These are phyloP conservation scores for Thecophora atra DNA, from an alignment of 2,888 invertebrate species.

Conservation along the genomic window DNA sequence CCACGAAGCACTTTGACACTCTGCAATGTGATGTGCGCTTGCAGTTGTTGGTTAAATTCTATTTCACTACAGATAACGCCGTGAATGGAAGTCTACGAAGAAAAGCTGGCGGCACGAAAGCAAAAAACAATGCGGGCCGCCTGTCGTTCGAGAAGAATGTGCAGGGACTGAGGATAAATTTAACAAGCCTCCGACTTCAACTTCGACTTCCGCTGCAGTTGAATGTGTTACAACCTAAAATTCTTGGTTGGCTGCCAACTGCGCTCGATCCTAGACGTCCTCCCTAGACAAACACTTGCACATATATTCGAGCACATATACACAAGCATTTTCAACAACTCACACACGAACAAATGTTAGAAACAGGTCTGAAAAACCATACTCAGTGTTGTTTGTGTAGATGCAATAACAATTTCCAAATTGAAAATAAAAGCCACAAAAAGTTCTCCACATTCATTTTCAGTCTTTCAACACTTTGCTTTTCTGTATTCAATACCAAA, in stretches of 20 bases:
- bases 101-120: too few relatives aligned
- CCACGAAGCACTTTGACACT: neutral
- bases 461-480: conserved; percentile 5
- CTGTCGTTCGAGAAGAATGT: too few relatives aligned
- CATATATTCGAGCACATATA: neutral
- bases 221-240: neutral
- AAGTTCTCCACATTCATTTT: conserved; percentile 18
- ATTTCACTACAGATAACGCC: too few relatives aligned
- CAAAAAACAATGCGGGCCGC: too few relatives aligned
- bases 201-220: neutral
- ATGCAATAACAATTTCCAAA: conserved; percentile 29
- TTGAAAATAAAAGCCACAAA: conserved; percentile 32
- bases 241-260: conserved; percentile 28
- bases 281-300: too few relatives aligned
- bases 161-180: too few relatives aligned
- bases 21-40: neutral
- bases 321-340: too few relatives aligned
- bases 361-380: neutral
- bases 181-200: too few relatives aligned
- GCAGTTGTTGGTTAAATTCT: neutral
- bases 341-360: neutral
- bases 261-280: neutral
- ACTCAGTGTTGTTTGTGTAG: conserved; percentile 15
- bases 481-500: too few relatives aligned
- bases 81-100: too few relatives aligned